These are phyloP conservation scores for Zaprionus inermis DNA, from an alignment of 1,140 invertebrate genomes.

Conservation along the genomic window DNA sequence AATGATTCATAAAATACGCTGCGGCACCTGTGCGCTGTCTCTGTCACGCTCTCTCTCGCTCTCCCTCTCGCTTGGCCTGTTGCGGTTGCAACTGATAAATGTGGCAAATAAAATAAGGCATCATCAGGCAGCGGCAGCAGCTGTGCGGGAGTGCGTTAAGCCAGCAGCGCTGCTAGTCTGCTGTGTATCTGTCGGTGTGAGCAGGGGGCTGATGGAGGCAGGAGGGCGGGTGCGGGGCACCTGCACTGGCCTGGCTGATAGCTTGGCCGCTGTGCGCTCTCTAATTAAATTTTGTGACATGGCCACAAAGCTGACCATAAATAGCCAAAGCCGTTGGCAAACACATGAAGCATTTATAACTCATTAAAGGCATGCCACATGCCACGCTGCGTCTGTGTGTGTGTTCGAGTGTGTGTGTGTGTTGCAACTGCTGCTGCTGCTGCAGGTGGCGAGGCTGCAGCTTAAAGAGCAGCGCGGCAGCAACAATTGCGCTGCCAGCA, in stretches of 20 bases:
- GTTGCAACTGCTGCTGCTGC: background rate
- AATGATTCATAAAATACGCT: conserved; percentile 81
- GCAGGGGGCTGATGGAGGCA: no score
- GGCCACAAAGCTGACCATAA: conserved; percentile 74
- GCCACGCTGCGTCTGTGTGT: conserved; percentile 4
- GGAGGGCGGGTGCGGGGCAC: background rate
- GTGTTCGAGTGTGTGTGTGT: background rate
- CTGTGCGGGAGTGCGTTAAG: background rate
- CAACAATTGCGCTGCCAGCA: conserved; percentile 15
- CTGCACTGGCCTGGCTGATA: conserved; percentile 10
- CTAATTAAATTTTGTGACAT: conserved; percentile 75
- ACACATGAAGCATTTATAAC: conserved; percentile 40
- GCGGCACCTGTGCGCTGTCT: conserved; percentile 64
- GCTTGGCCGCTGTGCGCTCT: conserved; percentile 15
- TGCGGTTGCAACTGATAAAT: conserved; percentile 76
- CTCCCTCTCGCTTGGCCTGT: conserved; percentile 40
- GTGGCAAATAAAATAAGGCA: conserved; percentile 63
- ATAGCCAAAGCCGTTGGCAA: conserved; percentile 53
- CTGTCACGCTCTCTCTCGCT: background rate
- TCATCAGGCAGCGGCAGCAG: conserved; percentile 11
- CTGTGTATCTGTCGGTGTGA: no score
- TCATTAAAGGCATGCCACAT: conserved; percentile 48
- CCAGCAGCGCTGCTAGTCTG: background rate
- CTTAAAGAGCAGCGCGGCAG: conserved; percentile 2
- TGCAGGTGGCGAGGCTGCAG: background rate